A percentile compares a stretch with the other conserved stretches of the same genome.
These are phyloP conservation scores for Phymanthus crucifer DNA, from an alignment of 92 coral and sea anemone genomes.

Conservation along the genomic window DNA sequence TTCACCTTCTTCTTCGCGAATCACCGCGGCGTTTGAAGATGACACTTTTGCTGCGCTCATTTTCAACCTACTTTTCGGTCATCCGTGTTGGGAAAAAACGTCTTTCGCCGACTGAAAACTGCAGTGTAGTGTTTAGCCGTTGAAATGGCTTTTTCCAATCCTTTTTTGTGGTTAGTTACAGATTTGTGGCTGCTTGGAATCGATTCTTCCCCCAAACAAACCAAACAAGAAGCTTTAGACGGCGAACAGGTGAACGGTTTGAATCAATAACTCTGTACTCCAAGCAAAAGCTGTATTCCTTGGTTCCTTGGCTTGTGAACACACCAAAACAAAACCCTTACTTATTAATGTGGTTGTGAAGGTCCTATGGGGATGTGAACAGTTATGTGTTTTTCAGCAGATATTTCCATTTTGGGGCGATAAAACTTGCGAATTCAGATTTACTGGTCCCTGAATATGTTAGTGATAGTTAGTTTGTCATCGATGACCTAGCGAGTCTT, in stretches of 20 bases:
- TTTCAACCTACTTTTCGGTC: slow-evolving; percentile 42
- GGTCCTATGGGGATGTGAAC: slow-evolving; percentile 5
- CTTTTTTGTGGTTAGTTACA: background rate
- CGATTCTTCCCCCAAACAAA: slow-evolving; percentile 6
- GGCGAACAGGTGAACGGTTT: slow-evolving; percentile 23
- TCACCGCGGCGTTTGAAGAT: slow-evolving; percentile 48
- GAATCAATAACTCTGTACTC: slow-evolving; percentile 26
- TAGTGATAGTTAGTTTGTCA: slow-evolving; percentile 30
- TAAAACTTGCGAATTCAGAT: slow-evolving; percentile 11
- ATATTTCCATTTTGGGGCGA: slow-evolving; percentile 10
- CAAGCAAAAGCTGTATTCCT: slow-evolving; percentile 13
- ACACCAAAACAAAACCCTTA: slow-evolving; percentile 12
- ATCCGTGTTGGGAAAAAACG: slow-evolving; percentile 1
- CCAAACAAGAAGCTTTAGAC: slow-evolving; percentile 15
- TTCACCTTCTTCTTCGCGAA: slow-evolving; percentile 60
- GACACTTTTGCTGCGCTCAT: slow-evolving; percentile 65
- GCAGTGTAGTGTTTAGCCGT: background rate
- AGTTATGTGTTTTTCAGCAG: background rate
- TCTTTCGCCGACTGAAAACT: slow-evolving; percentile 9
- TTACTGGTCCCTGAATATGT: slow-evolving; percentile 10
- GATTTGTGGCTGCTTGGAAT: background rate
- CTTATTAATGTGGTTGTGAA: slow-evolving; percentile 7
- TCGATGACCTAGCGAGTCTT: slow-evolving; percentile 11
- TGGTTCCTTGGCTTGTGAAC: slow-evolving; percentile 13
- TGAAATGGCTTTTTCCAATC: slow-evolving; percentile 3